Conservation (phyloP, 1,140 invertebrate genomes). For the Papilio dardanus region DNA sequence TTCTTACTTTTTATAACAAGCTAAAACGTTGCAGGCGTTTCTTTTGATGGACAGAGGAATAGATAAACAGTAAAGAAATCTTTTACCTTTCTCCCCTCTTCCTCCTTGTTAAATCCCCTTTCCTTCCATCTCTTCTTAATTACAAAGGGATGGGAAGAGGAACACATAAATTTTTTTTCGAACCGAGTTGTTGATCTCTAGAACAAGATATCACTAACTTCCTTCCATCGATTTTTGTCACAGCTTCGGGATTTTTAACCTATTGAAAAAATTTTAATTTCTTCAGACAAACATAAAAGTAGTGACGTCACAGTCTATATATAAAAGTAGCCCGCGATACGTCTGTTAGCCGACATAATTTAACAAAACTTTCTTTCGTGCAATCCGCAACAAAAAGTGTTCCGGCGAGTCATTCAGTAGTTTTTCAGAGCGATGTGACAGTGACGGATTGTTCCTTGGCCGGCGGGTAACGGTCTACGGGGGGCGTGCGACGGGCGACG, state of each 20-base stretch:
- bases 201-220: too few species aligned
- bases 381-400: constrained; percentile 30
- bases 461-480: not conserved
- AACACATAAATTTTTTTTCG: too few species aligned
- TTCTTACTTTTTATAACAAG: not conserved
- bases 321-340: not conserved
- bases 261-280: not conserved
- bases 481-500: too few species aligned
- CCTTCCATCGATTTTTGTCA: too few species aligned
- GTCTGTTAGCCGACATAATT: constrained; percentile 6
- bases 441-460: constrained; percentile 23
- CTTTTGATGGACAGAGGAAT: not conserved
- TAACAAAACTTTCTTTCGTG: constrained; percentile 25
- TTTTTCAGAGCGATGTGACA: constrained; percentile 27
- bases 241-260: too few species aligned
- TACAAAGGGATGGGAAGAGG: too few species aligned
- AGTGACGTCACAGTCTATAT: not conserved
- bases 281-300: not conserved
- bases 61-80: not conserved
- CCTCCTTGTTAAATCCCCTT: not conserved
- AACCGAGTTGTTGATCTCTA: too few species aligned
- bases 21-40: not conserved
- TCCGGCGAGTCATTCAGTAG: constrained; percentile 24
- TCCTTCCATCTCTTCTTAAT: not conserved
- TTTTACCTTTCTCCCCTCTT: not conserved